These are phyloP conservation scores for Ceratina japonica DNA, from an alignment of 1,140 invertebrate species.

Conservation along the genomic window DNA sequence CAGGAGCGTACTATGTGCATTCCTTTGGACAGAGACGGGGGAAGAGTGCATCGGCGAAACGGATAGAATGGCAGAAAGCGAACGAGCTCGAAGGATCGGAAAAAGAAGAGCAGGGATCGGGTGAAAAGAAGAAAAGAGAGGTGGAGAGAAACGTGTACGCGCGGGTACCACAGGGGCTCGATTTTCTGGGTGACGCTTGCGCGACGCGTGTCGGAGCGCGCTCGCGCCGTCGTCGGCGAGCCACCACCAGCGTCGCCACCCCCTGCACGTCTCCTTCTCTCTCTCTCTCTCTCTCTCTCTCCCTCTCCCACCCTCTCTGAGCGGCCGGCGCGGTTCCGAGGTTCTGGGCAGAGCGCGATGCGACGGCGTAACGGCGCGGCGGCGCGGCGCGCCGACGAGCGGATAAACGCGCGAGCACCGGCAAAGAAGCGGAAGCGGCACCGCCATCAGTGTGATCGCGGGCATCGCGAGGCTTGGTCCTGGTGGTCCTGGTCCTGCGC, in stretches of 20 bases:
- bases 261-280: not conserved
- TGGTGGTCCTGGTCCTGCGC: too few species aligned
- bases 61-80: constrained; percentile 1
- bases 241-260: constrained; percentile 2
- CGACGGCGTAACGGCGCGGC: too few species aligned
- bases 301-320: too few species aligned
- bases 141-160: not conserved
- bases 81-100: not conserved
- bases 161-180: constrained; percentile 37
- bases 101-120: not conserved
- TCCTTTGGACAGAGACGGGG: constrained; percentile 51
- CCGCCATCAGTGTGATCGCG: constrained; percentile 46
- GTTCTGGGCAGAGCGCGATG: not conserved
- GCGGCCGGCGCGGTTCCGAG: not conserved
- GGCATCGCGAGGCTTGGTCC: constrained; percentile 23
- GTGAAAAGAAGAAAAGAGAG: not conserved
- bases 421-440: constrained; percentile 26
- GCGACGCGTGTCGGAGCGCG: constrained; percentile 39
- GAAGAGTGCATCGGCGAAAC: constrained; percentile 41
- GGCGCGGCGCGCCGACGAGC: constrained; percentile 7
- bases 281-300: too few species aligned
- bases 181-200: constrained; percentile 75
- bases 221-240: constrained; percentile 25
- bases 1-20: constrained; percentile 65
- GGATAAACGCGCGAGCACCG: constrained; percentile 22